These are phyloP conservation scores for Thecocarcelia acutangulata DNA, from an alignment of 2,888 invertebrate genomes.

Conservation along the genomic window DNA sequence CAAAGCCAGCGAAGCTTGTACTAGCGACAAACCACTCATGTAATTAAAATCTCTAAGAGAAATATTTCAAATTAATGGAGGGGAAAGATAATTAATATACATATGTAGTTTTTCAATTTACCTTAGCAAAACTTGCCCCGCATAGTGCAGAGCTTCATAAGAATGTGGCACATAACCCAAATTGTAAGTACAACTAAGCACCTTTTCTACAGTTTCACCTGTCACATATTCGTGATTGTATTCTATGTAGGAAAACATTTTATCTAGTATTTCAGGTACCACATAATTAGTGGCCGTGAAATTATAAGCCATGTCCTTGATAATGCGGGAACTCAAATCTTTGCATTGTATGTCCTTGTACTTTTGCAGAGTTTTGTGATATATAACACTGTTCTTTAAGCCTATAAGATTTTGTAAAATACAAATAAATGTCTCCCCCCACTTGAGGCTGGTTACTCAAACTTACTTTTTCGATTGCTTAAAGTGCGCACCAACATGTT, in stretches of 20 bases:
- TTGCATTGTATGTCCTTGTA: slow-evolving; percentile 77
- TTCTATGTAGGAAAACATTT: slow-evolving; percentile 82
- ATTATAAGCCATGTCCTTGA: slow-evolving; percentile 81
- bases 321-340: slow-evolving; percentile 81
- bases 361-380: slow-evolving; percentile 78
- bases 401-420: slow-evolving; percentile 73
- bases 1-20: slow-evolving; percentile 83
- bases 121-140: slow-evolving; percentile 82
- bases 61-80: slow-evolving; percentile 6
- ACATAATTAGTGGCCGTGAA: slow-evolving; percentile 80
- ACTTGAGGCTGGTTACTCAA: neutral
- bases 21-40: slow-evolving; percentile 82
- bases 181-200: slow-evolving; percentile 82
- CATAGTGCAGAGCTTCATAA: slow-evolving; percentile 79
- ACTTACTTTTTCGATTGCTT: slow-evolving; percentile 77
- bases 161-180: slow-evolving; percentile 82
- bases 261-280: slow-evolving; percentile 82
- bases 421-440: slow-evolving; percentile 40
- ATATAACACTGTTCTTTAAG: slow-evolving; percentile 77
- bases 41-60: slow-evolving; percentile 83
- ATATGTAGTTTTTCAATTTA: slow-evolving; percentile 70
- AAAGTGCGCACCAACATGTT: slow-evolving; percentile 78
- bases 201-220: slow-evolving; percentile 83
- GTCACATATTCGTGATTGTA: slow-evolving; percentile 80
- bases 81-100: slow-evolving; percentile 3